Evolutionary conservation across 64 coral and sea anemone species (phyloP).

Genomic region (Astreopora myriophthalma): DNA sequence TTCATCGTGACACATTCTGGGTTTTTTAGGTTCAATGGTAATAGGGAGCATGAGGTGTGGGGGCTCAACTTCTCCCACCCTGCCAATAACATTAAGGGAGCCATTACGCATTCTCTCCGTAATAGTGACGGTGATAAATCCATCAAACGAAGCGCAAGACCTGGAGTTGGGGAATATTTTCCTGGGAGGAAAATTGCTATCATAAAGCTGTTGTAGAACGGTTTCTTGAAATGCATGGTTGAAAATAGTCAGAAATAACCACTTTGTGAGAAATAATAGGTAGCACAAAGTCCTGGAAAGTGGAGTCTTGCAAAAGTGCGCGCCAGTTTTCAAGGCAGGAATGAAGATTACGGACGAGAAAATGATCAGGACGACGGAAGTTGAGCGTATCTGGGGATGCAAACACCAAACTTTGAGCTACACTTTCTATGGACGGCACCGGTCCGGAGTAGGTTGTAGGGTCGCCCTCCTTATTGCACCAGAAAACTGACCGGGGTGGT

Average conservation of each 20-base stretch:
- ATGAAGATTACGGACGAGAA: background rate
- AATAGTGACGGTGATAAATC: background rate
- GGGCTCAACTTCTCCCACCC: background rate
- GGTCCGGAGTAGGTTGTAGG: background rate
- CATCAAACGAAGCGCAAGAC: background rate
- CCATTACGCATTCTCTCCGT: constrained; percentile 16
- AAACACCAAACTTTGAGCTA: background rate
- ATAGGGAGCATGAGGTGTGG: constrained; percentile 22
- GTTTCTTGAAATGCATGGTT: background rate
- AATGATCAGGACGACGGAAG: background rate
- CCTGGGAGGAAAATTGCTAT: background rate
- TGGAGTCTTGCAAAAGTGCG: background rate
- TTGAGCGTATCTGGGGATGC: background rate
- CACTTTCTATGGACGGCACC: background rate
- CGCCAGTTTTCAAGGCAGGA: background rate
- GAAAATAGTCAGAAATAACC: too few relatives aligned
- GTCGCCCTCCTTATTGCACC: too few relatives aligned
- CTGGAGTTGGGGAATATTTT: background rate
- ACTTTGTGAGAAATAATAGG: too few relatives aligned
- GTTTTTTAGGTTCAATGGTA: background rate
- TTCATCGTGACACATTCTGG: constrained; percentile 18
- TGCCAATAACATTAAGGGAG: background rate
- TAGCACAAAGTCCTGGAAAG: background rate
- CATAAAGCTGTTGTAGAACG: background rate
- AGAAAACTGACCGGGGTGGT: too few relatives aligned